Evolutionary conservation across 2,888 invertebrate species (phyloP), one percentile per base, ranked within the genome.

Genomic region (Meiosimyza decipiens): DNA sequence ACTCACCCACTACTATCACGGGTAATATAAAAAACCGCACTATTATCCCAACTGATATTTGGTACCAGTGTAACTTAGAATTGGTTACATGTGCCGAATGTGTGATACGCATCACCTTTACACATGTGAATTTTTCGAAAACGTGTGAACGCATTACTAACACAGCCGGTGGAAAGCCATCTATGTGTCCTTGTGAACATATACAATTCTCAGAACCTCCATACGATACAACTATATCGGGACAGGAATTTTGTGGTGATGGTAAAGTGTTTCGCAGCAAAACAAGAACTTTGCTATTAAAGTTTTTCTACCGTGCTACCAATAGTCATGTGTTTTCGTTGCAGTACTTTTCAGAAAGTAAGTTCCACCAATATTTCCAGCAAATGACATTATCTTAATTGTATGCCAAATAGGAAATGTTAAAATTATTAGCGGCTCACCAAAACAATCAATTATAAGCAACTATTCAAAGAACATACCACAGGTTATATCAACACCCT

Each of bases 21-120:
- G 78, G 77, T 54, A 76, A 79, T 18, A 67, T 80, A 66, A 81
- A 78, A 72, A 82, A 82, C 71, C 81, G 82, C 67, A 82, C 82
- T 66, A 79, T 75, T 54, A 79, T 75, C 22, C 40, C 40, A 40
- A 68, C 77, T n/a, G 88, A 89, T 74, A 80, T 84, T 49, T 87
- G 87, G 86, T 87, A 86, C 72, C 89, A 90, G 78, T 92, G 92
- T 81, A 90, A 89, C 76, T 85, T 92, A 71, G 92, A 92, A 83
- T 86, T 93, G 76, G 90, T 92, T 57, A 92, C 92, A 3, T 93
- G 93, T 81, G 91, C 93, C 1, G 91, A 92, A 18, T 93, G 93
- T 81, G 89, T 92, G 66, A 89, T 87, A 18, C 83, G 86, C 28
- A 83, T 87, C 40, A 86, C 86, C 16, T 86, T 87, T 50, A 85